Conservation (phyloP, 1,140 invertebrate species). For the Microplitis demolitor region DNA sequence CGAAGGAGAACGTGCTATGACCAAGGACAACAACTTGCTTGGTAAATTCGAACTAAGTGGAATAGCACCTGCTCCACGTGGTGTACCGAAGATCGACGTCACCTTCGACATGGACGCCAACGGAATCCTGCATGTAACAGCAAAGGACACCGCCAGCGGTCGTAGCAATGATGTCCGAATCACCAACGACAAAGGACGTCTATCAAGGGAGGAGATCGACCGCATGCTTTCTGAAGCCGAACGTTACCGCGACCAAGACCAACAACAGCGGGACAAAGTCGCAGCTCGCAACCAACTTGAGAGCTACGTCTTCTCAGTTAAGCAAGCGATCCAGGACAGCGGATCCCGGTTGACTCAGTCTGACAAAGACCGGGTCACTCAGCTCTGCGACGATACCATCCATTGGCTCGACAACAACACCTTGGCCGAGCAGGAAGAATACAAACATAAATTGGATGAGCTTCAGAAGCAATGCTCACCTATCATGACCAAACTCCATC, state of each 20-base stretch:
- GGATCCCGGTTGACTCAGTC: conserved; percentile 44
- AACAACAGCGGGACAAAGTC: conserved; percentile 65
- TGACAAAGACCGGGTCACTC: conserved; percentile 46
- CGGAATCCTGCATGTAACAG: conserved; percentile 69
- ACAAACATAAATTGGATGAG: background rate
- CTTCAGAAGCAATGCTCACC: background rate
- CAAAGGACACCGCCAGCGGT: conserved; percentile 62
- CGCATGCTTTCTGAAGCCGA: conserved; percentile 75
- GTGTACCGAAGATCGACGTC: conserved; percentile 71
- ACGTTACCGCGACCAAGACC: conserved; percentile 65
- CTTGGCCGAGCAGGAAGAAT: conserved; percentile 58
- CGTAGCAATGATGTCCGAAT: conserved; percentile 64
- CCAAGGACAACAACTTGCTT: conserved; percentile 75
- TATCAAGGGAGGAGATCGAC: conserved; percentile 65
- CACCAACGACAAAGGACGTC: conserved; percentile 65
- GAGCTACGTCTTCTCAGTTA: conserved; percentile 74
- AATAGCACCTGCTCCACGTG: conserved; percentile 63
- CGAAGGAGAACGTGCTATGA: conserved; percentile 72
- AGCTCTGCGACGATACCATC: conserved; percentile 57
- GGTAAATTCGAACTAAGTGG: conserved; percentile 73
- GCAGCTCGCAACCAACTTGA: conserved; percentile 72
- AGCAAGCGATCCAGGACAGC: conserved; percentile 60
- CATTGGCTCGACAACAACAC: conserved; percentile 69
- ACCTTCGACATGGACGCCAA: conserved; percentile 73
- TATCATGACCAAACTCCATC: conserved; percentile 15